Evolutionary conservation across 2,888 invertebrate species (phyloP).

Genomic region (Unio delphinus): DNA sequence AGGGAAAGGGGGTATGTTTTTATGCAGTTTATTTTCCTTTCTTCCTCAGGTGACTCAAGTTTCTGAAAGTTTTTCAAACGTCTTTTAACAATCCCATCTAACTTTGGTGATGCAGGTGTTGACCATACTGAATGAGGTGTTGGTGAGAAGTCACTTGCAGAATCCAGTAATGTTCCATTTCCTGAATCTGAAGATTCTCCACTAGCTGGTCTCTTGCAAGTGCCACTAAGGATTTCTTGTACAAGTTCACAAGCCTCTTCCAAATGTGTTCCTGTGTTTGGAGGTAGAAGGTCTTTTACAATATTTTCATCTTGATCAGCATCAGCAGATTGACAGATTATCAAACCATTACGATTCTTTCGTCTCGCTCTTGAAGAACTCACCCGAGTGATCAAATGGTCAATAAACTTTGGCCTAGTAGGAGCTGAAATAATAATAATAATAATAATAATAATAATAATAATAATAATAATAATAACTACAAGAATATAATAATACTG

Average conservation of each 20-base stretch:
- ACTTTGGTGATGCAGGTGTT: constrained; percentile 50
- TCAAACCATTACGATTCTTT: constrained; percentile 21
- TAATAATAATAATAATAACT: too few relatives aligned
- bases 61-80: constrained; percentile 47
- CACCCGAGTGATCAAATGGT: constrained; percentile 53
- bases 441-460: not conserved
- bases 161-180: constrained; percentile 37
- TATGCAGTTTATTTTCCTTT: not conserved
- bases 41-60: constrained; percentile 28
- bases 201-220: constrained; percentile 28
- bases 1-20: constrained; percentile 9
- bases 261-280: constrained; percentile 30
- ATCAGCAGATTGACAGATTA: constrained; percentile 13
- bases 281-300: constrained; percentile 26
- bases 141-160: constrained; percentile 37
- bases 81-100: constrained; percentile 52
- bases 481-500: too few relatives aligned
- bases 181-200: constrained; percentile 35
- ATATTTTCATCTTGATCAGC: constrained; percentile 19
- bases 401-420: constrained; percentile 60
- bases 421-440: constrained; percentile 49
- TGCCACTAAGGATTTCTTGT: constrained; percentile 22
- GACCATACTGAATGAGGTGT: constrained; percentile 36
- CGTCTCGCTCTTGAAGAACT: constrained; percentile 33
- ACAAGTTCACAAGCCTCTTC: constrained; percentile 22